Evolutionary conservation across 92 coral and sea anemone species (phyloP).

Genomic region (Palythoa heliodiscus): DNA sequence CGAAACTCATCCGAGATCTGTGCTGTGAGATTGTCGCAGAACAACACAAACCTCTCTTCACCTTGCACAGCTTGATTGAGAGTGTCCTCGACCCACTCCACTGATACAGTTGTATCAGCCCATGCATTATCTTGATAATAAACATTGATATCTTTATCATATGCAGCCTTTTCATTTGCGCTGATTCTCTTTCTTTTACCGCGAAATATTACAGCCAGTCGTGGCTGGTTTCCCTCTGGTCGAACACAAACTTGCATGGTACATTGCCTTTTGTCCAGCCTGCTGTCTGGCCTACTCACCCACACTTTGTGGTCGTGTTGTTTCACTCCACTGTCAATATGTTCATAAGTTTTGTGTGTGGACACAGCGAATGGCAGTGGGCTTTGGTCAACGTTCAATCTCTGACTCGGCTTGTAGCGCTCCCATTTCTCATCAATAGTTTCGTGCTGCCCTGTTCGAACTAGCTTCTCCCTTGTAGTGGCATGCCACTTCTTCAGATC

Average conservation of each 20-base stretch:
- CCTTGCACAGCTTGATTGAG: conserved; percentile 4
- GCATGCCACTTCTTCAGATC: conserved; percentile 43
- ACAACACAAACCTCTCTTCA: conserved; percentile 34
- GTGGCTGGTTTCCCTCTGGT: conserved; percentile 42
- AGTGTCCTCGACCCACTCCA: conserved; percentile 47
- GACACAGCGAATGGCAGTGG: conserved; percentile 32
- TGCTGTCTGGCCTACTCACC: conserved; percentile 26
- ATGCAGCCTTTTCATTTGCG: conserved; percentile 29
- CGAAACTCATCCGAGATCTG: conserved; percentile 43
- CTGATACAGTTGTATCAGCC: conserved; percentile 41
- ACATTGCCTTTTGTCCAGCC: conserved; percentile 37
- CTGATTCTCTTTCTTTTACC: conserved; percentile 38
- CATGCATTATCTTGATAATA: conserved; percentile 43
- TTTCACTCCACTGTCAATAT: background rate
- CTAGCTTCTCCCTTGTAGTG: conserved; percentile 31
- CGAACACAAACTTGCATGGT: conserved; percentile 6
- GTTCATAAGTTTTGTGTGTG: conserved; percentile 20
- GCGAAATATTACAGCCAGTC: conserved; percentile 17
- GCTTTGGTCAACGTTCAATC: conserved; percentile 47
- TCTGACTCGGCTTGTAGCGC: conserved; percentile 23
- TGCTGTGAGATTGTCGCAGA: conserved; percentile 47
- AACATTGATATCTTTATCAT: conserved; percentile 42
- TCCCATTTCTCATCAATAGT: conserved; percentile 34
- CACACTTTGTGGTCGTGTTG: conserved; percentile 40
- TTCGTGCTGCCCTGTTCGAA: conserved; percentile 35